A percentile compares a stretch with the other conserved stretches of the same genome.
These are phyloP conservation scores for Azemiops feae DNA, from an alignment of 2,113 vertebrate species.

Conservation along the genomic window DNA sequence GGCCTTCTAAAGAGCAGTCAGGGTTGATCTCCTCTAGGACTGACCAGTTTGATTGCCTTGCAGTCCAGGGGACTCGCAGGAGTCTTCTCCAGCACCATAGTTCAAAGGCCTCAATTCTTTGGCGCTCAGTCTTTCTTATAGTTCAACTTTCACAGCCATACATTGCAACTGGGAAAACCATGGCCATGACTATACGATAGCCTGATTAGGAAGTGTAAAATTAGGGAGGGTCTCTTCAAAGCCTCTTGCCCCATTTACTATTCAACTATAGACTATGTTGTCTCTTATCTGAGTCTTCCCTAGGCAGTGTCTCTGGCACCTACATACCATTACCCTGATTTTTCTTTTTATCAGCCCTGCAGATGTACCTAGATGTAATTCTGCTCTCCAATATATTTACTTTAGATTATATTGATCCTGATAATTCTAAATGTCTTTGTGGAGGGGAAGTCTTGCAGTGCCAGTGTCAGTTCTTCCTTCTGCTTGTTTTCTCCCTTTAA, in stretches of 20 bases:
- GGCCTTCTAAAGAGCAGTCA: no score
- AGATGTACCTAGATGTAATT: not conserved
- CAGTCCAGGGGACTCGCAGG: no score
- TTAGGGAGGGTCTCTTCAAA: not conserved
- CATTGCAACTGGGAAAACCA: no score
- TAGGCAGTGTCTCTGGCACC: not conserved
- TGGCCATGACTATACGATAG: no score
- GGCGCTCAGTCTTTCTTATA: no score
- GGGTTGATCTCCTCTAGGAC: no score
- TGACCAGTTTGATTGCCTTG: no score
- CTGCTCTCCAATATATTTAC: not conserved
- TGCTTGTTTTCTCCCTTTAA: not conserved
- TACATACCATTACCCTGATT: not conserved
- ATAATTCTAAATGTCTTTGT: not conserved
- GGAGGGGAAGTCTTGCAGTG: not conserved
- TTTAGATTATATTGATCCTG: not conserved
- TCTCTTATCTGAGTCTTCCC: not conserved
- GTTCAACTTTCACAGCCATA: no score
- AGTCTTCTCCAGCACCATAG: no score
- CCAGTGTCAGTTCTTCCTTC: not conserved
- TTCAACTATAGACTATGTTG: not conserved
- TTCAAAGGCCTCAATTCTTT: no score
- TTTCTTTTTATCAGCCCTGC: not conserved
- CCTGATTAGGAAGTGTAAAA: not conserved
- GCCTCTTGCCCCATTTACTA: not conserved